Conservation (phyloP, 2,113 vertebrate genomes). For the Nibea coibor region DNA sequence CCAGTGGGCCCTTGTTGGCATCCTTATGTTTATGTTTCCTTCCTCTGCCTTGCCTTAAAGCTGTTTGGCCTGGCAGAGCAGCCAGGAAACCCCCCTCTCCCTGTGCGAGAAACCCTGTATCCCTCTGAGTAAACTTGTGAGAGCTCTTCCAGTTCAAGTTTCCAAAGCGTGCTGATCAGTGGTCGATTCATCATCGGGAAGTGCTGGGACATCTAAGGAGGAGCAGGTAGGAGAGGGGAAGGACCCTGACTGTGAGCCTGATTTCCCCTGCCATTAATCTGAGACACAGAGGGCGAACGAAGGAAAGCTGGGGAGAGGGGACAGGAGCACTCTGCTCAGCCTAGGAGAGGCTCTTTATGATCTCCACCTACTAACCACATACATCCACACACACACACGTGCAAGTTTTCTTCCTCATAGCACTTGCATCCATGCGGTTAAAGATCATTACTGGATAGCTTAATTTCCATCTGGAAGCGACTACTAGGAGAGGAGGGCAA, state of each 20-base stretch:
- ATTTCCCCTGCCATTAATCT: conserved; percentile 56
- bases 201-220: conserved; percentile 28
- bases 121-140: conserved; percentile 5
- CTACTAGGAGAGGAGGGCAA: conserved; percentile 27
- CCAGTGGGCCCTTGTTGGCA: neutral
- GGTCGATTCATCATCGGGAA: conserved; percentile 46
- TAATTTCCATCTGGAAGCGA: conserved; percentile 62
- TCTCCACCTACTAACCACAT: conserved; percentile 25
- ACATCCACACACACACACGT: conserved; percentile 17
- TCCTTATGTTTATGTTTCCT: conserved; percentile 34
- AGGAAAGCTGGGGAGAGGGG: neutral
- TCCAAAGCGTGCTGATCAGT: conserved; percentile 34
- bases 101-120: conserved; percentile 7
- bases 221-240: conserved; percentile 28
- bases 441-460: conserved; percentile 61
- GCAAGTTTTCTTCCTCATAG: conserved; percentile 36
- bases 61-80: conserved; percentile 31
- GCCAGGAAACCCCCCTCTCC: conserved; percentile 11
- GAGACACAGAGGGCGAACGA: conserved; percentile 3
- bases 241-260: conserved; percentile 34
- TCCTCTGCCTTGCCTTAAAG: conserved; percentile 12
- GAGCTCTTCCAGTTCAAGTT: conserved; percentile 7
- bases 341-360: conserved; percentile 28
- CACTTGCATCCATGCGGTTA: conserved; percentile 42
- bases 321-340: conserved; percentile 20